Conservation (phyloP, 1,140 invertebrate species). For the Latrodectus geometricus region DNA sequence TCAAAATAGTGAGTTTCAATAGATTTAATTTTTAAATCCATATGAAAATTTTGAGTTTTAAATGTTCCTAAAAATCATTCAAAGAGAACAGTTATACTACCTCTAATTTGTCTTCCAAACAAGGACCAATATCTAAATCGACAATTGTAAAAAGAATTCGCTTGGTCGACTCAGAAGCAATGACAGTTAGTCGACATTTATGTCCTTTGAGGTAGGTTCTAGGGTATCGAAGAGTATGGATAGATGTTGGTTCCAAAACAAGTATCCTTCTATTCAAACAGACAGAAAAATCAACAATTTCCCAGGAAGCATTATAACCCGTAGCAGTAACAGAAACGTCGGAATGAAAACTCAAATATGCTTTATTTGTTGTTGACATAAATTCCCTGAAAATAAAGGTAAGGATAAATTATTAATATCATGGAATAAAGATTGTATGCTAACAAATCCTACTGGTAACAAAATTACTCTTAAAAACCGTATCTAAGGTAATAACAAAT, state of each 20-base stretch:
- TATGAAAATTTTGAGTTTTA: too few relatives aligned
- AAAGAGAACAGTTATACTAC: not conserved
- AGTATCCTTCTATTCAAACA: conserved; percentile 69
- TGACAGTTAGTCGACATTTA: conserved; percentile 77
- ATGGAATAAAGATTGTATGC: too few relatives aligned
- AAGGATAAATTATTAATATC: too few relatives aligned
- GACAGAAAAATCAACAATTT: conserved; percentile 76
- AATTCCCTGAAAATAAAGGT: conserved; percentile 68
- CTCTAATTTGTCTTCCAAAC: conserved; percentile 32
- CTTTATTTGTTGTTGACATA: conserved; percentile 74
- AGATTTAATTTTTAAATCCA: too few relatives aligned
- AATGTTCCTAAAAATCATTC: too few relatives aligned
- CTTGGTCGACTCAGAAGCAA: conserved; percentile 74
- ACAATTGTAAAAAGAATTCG: conserved; percentile 75
- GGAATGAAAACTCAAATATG: conserved; percentile 76
- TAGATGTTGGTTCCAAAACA: conserved; percentile 19
- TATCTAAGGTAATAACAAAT: too few relatives aligned
- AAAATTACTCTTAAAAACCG: too few relatives aligned
- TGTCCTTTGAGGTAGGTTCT: conserved; percentile 75
- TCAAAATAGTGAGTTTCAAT: too few relatives aligned
- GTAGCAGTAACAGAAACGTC: conserved; percentile 77
- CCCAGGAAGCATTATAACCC: conserved; percentile 78
- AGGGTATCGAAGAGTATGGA: conserved; percentile 78
- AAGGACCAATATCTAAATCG: conserved; percentile 71
- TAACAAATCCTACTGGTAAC: too few relatives aligned